Evolutionary conservation across 2,113 vertebrate genomes (phyloP).

Genomic region (Salvelinus namaycush): DNA sequence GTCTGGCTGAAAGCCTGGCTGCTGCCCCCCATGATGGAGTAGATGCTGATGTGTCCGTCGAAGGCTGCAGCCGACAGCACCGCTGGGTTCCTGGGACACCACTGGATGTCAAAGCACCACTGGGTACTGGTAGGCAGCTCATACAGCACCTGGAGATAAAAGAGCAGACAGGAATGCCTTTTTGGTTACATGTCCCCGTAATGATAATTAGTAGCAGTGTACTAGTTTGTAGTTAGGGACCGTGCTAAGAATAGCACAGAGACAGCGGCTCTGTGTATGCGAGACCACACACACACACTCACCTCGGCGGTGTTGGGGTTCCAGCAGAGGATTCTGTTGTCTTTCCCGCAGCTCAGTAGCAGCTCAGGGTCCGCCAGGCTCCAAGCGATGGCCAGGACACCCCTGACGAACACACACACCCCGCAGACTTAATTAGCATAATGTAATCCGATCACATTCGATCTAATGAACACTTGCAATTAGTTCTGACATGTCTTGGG

Average conservation of each 20-base stretch:
- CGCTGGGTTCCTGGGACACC: conserved; percentile 94
- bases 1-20: conserved; percentile 80
- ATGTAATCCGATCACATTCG: too few relatives aligned
- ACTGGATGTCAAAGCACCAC: conserved; percentile 98
- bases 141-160: conserved; percentile 82
- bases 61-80: conserved; percentile 92
- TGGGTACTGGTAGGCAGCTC: conserved; percentile 90
- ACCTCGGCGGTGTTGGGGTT: conserved; percentile 96
- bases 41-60: conserved; percentile 87
- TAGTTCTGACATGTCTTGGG: not conserved
- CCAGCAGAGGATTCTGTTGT: conserved; percentile 93
- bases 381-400: conserved; percentile 91
- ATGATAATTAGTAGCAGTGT: too few relatives aligned
- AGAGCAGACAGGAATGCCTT: not conserved
- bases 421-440: not conserved
- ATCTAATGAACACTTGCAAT: not conserved
- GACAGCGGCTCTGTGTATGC: not conserved
- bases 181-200: too few relatives aligned
- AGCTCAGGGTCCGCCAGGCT: conserved; percentile 92
- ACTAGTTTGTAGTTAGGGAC: too few relatives aligned
- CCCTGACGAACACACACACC: conserved; percentile 66
- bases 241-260: too few relatives aligned
- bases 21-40: conserved; percentile 95
- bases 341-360: conserved; percentile 93
- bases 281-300: conserved; percentile 1